These are phyloP conservation scores for Lepas anatifera DNA, from an alignment of 2,888 invertebrate species.

Conservation along the genomic window DNA sequence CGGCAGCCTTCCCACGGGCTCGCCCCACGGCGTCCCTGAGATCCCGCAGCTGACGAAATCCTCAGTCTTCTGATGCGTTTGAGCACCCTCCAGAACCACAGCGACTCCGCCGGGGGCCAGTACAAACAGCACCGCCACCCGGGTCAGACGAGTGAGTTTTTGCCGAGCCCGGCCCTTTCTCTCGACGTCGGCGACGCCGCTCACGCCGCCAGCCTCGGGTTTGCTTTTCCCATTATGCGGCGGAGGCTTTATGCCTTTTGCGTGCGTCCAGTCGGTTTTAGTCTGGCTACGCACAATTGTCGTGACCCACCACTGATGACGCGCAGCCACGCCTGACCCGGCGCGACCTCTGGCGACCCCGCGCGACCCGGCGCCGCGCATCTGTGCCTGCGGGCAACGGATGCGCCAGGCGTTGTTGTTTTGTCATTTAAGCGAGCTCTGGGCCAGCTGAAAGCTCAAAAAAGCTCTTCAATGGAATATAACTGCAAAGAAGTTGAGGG, in stretches of 20 bases:
- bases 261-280: background rate
- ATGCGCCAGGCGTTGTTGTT: background rate
- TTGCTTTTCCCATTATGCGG: slow-evolving; percentile 6
- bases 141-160: too few relatives aligned
- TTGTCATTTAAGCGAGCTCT: background rate
- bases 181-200: too few relatives aligned
- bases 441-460: too few relatives aligned
- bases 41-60: background rate
- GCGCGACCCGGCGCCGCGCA: background rate
- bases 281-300: slow-evolving; percentile 1
- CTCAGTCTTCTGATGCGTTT: too few relatives aligned
- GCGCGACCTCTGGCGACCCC: background rate
- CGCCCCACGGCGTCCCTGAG: background rate
- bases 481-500: too few relatives aligned
- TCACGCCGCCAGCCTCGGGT: too few relatives aligned
- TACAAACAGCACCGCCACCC: too few relatives aligned
- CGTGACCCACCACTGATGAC: background rate
- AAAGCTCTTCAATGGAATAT: too few relatives aligned
- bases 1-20: background rate
- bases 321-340: background rate
- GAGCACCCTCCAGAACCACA: too few relatives aligned
- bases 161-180: background rate
- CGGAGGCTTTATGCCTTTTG: background rate
- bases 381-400: too few relatives aligned
- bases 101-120: too few relatives aligned